phyloP scores from a whole-genome alignment of 2,888 invertebrate species.

The Eilema sororculum region DNA sequence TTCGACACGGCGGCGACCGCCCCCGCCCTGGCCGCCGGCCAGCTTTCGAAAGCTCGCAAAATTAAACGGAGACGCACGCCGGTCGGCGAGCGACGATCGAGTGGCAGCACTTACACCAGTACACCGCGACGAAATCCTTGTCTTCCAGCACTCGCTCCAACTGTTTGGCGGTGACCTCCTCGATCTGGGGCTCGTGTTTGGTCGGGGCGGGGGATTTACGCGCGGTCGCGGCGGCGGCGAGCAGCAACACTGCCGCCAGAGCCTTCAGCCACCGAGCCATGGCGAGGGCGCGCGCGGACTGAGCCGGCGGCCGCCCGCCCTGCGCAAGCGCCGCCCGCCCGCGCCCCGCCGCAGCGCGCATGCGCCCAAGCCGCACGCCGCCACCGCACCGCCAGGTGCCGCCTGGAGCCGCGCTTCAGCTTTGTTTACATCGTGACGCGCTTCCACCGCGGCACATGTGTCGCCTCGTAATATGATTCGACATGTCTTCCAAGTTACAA shows the following conservation, averaged over 20 bases:
- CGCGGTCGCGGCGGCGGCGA: slow-evolving; percentile 83
- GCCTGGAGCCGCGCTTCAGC: slow-evolving; percentile 51
- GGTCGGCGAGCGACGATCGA: slow-evolving; percentile 59
- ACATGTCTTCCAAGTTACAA: neutral
- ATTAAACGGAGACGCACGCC: slow-evolving; percentile 66
- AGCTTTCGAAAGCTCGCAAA: slow-evolving; percentile 64
- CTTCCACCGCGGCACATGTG: slow-evolving; percentile 26
- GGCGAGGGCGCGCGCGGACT: slow-evolving; percentile 85
- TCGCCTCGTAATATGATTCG: slow-evolving; percentile 39
- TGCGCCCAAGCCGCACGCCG: no score
- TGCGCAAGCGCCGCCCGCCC: slow-evolving; percentile 65
- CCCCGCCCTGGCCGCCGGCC: slow-evolving; percentile 71
- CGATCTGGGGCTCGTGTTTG: slow-evolving; percentile 92
- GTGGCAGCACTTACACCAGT: slow-evolving; percentile 95
- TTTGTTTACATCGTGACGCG: slow-evolving; percentile 67
- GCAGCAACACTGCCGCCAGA: slow-evolving; percentile 84
- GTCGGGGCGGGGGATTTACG: slow-evolving; percentile 72
- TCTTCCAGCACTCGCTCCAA: slow-evolving; percentile 95
- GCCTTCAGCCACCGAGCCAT: slow-evolving; percentile 86
- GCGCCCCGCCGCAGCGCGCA: slow-evolving; percentile 28
- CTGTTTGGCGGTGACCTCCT: slow-evolving; percentile 97
- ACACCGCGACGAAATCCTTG: slow-evolving; percentile 97
- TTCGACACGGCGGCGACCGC: slow-evolving; percentile 70
- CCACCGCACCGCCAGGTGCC: slow-evolving; percentile 18
- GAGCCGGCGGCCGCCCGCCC: slow-evolving; percentile 69